Base-by-base conservation (phyloP, 2,797 vertebrate genomes). In the Pelobates cultripes region DNA sequence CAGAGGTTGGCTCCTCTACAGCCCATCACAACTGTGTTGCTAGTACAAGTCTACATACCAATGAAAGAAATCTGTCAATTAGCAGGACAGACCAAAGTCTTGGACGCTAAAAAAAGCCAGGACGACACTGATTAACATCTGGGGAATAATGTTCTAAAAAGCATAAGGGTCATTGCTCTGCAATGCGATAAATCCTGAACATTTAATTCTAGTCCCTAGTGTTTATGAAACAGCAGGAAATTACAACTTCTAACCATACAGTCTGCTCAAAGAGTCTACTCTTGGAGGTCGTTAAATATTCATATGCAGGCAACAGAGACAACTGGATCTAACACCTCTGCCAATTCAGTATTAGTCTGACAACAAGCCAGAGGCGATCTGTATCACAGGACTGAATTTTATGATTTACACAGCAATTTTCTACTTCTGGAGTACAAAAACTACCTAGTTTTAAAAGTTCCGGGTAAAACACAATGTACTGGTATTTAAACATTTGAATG, bases 261-360 rank as follows among this genome's bases (percentile, higher is more conserved):
- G 77, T 68, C 57, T 79, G 76, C 72, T 75, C 28, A 0, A 43
- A 64, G 43, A 78, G 7, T 69, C 76, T 78, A 13, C 53, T 61
- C 71, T 74, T 75, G 57, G 40, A 70, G 70, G 70, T 74, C 55
- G 72, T 83, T 79, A 79, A 83, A 83, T 79, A 83, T 79, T 83
- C 76, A 83, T 75, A 70, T 17, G 4, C 66, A 83, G 66, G 61
- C 77, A 75, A 66, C 76, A 83, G 77, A 79, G 55, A 66, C 66
- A 79, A 60, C 77, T 66, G 40, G 44, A 79, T 83, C 82, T 78
- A 75, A 83, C 81, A 70, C 77, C 71, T 79, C 66, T 75, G 66
- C 67, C 77, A 79, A 77, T 75, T 79, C 72, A 63, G 76, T 53
- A 79, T 75, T 75, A 83, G 77, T 70, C 76, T 40, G 10, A 74